phyloP scores from a whole-genome alignment of 1,140 invertebrate genomes.

The Drosophila arawakana region DNA sequence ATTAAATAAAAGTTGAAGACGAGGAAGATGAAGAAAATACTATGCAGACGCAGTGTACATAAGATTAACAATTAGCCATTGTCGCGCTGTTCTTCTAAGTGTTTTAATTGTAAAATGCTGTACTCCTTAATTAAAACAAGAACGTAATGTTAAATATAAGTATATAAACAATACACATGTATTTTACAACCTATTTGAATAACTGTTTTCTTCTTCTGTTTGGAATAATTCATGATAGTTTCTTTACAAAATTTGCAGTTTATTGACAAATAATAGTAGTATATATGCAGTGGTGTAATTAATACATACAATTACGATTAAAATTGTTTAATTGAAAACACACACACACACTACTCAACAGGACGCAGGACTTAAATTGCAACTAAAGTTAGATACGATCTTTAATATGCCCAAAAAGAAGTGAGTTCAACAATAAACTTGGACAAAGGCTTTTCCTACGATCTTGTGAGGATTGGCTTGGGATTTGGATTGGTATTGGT shows the following conservation, averaged over 20 bases:
- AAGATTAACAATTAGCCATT: conserved; percentile 56
- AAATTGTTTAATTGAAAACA: conserved; percentile 49
- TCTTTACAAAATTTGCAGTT: conserved; percentile 54
- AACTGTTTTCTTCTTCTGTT: not conserved
- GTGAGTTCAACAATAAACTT: not conserved
- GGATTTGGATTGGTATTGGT: too few relatives aligned
- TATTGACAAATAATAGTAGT: conserved; percentile 54
- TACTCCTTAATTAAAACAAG: conserved; percentile 69
- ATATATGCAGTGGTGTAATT: conserved; percentile 56
- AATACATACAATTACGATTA: conserved; percentile 57
- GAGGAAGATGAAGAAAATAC: conserved; percentile 29
- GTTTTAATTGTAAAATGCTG: conserved; percentile 77
- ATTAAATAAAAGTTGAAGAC: too few relatives aligned
- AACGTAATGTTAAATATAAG: conserved; percentile 44
- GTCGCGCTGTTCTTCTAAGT: conserved; percentile 62
- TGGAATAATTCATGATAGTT: not conserved
- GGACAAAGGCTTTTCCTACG: conserved; percentile 6
- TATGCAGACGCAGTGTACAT: conserved; percentile 65
- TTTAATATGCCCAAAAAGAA: conserved; percentile 30
- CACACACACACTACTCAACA: conserved; percentile 35
- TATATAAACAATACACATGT: conserved; percentile 50
- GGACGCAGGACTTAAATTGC: conserved; percentile 49
- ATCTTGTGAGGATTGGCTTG: too few relatives aligned
- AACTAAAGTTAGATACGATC: conserved; percentile 53
- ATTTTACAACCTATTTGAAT: conserved; percentile 58